These are phyloP conservation scores for Falco naumanni DNA, from an alignment of 2,797 vertebrate species.

Conservation along the genomic window DNA sequence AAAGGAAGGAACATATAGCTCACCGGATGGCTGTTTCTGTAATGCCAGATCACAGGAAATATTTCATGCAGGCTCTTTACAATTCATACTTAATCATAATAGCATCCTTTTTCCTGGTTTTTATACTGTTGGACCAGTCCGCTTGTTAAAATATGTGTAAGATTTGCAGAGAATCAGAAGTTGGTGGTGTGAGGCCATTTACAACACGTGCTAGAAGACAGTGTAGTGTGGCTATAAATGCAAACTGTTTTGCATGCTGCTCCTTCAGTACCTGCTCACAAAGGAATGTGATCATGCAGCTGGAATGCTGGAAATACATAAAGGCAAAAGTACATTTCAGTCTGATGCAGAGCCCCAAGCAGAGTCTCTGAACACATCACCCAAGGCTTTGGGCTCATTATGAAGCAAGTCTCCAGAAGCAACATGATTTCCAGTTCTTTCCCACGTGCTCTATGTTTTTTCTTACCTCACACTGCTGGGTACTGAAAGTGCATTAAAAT, in stretches of 20 bases:
- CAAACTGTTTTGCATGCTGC: not conserved
- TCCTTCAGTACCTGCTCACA: not conserved
- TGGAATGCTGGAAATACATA: not conserved
- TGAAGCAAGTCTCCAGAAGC: not conserved
- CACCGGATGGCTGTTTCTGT: not conserved
- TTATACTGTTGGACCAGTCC: not conserved
- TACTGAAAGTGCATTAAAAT: not conserved
- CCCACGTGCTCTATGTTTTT: not conserved
- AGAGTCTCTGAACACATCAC: not conserved
- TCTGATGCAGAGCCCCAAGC: not conserved
- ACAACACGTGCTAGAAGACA: not conserved
- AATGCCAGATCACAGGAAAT: slow-evolving; percentile 20
- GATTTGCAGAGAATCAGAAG: not conserved
- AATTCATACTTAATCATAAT: slow-evolving; percentile 21
- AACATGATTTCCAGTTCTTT: not conserved
- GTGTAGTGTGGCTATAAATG: not conserved
- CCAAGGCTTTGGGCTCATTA: not conserved
- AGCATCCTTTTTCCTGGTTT: not conserved
- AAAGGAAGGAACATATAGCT: not conserved
- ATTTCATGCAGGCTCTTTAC: not conserved
- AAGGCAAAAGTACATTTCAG: not conserved
- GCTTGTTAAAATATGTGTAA: not conserved
- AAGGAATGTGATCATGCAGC: not conserved
- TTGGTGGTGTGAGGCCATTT: not conserved
- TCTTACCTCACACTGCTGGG: not conserved